Evolutionary conservation across 2,888 invertebrate genomes (phyloP), one percentile per base, ranked within the genome.

Genomic region (Leucania comma): DNA sequence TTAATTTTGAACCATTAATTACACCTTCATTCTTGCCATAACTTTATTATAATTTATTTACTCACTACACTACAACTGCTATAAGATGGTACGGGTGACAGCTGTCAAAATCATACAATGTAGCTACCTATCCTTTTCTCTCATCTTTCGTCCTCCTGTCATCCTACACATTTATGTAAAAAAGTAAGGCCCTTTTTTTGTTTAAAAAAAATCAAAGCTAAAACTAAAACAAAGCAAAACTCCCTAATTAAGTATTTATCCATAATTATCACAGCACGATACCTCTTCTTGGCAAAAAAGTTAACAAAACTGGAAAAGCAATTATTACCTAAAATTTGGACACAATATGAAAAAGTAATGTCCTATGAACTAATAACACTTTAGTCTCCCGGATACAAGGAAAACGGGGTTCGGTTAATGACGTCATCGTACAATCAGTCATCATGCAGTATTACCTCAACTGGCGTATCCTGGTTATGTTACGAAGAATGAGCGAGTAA

Each of bases 311-410:
- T 35, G 1, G 20, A 62, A 35, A 42, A 75, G 26, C 24, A 26
- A 56, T 54, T 1, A 38, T 29, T 29, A 53, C 24, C 12, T 24
- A 66, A 0, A 54, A 54, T 26, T 20, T 22, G 20, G 48, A 35
- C 22, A 22, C 26, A 29, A n/a, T n/a, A 29, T 0, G 12, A 42
- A 42, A 63, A 35, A 46, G 42, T 42, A 26, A 42, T n/a, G 12
- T 3, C 1, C 5, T 20, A 46, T 8, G 9, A 35, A 48, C 67
- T 3, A 54, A 54, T 60, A 71, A 77, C 42, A 42, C 54, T 62
- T 72, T 58, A 35, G 66, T 54, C 42, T 56, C 32, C 57, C 64
- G 29, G 54, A 56, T 9, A 80, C 76, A 80, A 75, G 78, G 76
- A 78, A 80, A 78, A 78, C 62, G 14, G 50, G 80, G 56, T 50